phyloP scores from a whole-genome alignment of 2,888 invertebrate species.

The Acanthosepion pharaonis region DNA sequence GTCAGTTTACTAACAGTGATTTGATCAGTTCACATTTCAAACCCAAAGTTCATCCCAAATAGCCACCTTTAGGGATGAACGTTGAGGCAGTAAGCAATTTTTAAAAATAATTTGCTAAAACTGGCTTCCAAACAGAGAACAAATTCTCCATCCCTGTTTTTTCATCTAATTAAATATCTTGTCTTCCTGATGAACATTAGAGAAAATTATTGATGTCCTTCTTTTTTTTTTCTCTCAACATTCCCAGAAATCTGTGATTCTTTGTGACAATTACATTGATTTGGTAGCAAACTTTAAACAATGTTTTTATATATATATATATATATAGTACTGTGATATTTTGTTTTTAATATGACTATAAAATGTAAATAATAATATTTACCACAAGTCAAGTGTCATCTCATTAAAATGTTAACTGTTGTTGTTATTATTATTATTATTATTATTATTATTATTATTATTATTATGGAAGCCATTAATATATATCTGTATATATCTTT shows the following conservation, averaged over 20 bases:
- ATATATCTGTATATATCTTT: background rate
- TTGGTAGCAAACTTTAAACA: background rate
- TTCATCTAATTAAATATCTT: background rate
- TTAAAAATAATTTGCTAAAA: background rate
- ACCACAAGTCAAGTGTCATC: background rate
- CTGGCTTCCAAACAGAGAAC: background rate
- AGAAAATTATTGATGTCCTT: background rate
- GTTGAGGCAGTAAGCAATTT: background rate
- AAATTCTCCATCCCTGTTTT: background rate
- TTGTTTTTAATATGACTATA: background rate
- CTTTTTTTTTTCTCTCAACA: background rate
- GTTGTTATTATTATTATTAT: background rate
- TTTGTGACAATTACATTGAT: background rate
- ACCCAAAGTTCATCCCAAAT: background rate
- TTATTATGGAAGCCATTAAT: background rate
- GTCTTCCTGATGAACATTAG: background rate
- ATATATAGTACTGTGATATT: background rate
- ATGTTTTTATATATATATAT: background rate
- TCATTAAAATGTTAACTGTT: background rate
- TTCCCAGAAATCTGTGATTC: constrained; percentile 33
- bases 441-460: constrained; percentile 36
- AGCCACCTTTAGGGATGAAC: background rate
- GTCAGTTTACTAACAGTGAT: no score
- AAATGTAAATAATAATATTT: background rate
- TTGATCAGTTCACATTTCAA: no score